Percentiles rank a stretch among this genome's conserved stretches.
Conservation (phyloP, 2,888 invertebrate species). For the Resseliella maxima region DNA sequence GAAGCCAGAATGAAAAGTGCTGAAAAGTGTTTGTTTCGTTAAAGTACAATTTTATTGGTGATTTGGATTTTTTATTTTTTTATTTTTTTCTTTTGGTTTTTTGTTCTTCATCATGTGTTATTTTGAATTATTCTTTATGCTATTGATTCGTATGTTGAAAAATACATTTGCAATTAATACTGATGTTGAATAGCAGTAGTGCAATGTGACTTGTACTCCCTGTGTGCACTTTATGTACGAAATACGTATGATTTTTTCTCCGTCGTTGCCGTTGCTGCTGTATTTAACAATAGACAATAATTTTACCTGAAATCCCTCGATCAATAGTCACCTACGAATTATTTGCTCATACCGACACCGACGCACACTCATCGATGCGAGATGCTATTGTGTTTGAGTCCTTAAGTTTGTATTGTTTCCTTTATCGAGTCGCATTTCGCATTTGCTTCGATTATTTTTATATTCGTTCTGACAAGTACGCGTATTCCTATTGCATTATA, state of each 20-base stretch:
- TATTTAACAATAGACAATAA: slow-evolving; percentile 9
- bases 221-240: background rate
- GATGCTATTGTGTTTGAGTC: slow-evolving; percentile 33
- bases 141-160: background rate
- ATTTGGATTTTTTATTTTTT: too few species aligned
- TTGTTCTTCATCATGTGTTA: background rate
- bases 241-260: background rate
- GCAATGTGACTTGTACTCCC: background rate
- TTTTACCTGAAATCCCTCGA: slow-evolving; percentile 22
- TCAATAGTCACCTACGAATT: slow-evolving; percentile 3
- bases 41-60: background rate
- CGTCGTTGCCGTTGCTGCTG: background rate
- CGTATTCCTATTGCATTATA: too few species aligned
- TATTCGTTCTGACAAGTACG: too few species aligned
- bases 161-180: background rate
- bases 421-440: too few species aligned
- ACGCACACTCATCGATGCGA: background rate
- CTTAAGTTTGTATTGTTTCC: background rate
- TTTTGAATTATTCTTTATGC: background rate
- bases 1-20: background rate
- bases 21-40: slow-evolving; percentile 31
- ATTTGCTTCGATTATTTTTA: too few species aligned
- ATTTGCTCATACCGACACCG: background rate
- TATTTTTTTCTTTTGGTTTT: too few species aligned
- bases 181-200: background rate